These are phyloP conservation scores for Fregata magnificens DNA, from an alignment of 2,113 vertebrate species.

Conservation along the genomic window DNA sequence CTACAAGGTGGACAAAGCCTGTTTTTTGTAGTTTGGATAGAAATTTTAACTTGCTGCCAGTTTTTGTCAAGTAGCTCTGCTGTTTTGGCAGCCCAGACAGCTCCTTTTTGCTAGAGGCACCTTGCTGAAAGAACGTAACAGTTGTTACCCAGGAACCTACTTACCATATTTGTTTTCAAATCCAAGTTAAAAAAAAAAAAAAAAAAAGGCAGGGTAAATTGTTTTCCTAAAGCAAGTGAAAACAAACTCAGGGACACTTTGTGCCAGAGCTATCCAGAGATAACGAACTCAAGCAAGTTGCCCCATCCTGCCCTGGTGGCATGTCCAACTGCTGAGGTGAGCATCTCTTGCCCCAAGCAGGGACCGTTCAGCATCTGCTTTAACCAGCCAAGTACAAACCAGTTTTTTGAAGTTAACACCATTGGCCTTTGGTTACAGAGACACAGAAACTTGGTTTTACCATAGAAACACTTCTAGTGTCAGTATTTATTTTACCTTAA, in stretches of 20 bases:
- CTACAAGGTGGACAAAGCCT: not conserved
- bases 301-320: not conserved
- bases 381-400: not conserved
- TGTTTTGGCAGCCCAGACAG: not conserved
- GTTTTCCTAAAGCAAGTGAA: not conserved
- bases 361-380: not conserved
- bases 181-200: not conserved
- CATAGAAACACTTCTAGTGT: constrained; percentile 71
- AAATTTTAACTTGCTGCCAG: not conserved
- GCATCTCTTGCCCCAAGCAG: not conserved
- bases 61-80: not conserved
- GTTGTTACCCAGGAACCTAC: not conserved
- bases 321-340: not conserved
- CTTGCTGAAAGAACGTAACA: not conserved
- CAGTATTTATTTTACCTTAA: constrained; percentile 80
- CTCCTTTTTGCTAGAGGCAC: not conserved
- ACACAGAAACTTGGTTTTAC: not conserved
- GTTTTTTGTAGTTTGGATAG: not conserved
- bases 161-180: not conserved
- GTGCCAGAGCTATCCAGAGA: not conserved
- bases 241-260: not conserved
- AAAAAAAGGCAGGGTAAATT: not conserved
- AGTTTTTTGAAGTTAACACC: not conserved
- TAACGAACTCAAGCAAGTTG: not conserved
- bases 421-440: not conserved